phyloP scores from a whole-genome alignment of 2,888 invertebrate genomes.

The Cenopis cana region DNA sequence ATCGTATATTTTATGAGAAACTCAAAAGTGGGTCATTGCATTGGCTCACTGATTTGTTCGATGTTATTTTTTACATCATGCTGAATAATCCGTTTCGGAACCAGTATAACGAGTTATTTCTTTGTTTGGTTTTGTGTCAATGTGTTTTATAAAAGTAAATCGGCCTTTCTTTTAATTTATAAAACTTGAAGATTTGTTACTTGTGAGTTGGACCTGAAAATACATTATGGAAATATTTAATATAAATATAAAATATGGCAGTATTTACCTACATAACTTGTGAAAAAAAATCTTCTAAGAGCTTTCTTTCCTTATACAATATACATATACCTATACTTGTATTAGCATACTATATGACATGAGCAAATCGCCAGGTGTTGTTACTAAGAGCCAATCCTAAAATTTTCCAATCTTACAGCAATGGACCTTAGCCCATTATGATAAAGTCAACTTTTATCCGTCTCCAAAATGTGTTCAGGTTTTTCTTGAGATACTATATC shows the following conservation, averaged over 20 bases:
- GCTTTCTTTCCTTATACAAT: not conserved
- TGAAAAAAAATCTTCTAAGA: not conserved
- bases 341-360: constrained; percentile 13
- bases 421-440: not conserved
- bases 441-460: constrained; percentile 1
- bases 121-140: constrained; percentile 24
- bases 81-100: not conserved
- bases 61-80: constrained; percentile 4
- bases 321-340: not conserved
- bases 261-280: not conserved
- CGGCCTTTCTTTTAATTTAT: not conserved
- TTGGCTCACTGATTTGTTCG: constrained; percentile 17
- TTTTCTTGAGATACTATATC: constrained; percentile 16
- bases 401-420: not conserved
- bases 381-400: constrained; percentile 6
- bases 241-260: not conserved
- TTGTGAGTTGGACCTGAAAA: not conserved
- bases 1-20: not conserved
- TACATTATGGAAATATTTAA: not conserved
- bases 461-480: not conserved
- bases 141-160: constrained; percentile 13
- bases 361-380: constrained; percentile 28
- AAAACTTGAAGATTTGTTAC: not conserved
- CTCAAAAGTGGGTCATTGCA: constrained; percentile 26
- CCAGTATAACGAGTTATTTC: constrained; percentile 15